Evolutionary conservation across 64 coral and sea anemone genomes (phyloP), one percentile per base, ranked within the genome.

Genomic region (Anthopleura sola): DNA sequence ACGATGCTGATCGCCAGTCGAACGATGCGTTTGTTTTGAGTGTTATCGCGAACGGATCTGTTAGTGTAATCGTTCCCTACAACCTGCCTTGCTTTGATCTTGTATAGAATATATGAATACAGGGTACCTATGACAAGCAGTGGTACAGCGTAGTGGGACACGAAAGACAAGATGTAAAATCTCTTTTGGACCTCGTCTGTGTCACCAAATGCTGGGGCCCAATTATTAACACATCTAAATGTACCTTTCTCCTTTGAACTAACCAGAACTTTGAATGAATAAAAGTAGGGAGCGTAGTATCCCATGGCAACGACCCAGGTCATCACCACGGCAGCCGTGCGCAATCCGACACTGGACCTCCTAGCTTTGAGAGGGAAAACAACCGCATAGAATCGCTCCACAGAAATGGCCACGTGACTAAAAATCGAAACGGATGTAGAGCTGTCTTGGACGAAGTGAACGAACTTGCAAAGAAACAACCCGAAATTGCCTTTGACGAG

Each of bases 371-470:
- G 75, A 16, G 93, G 93, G 53, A 84, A 94, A 68, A 87, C 89
- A n/a, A 94, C 93, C 2, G 88, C 93, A 24, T 86, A 91, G 39
- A 94, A 94, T 3, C 93, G 51, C 49, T 91, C 93, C 10, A 87
- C 68, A 19, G 93, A 71, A 28, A 94, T 94, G 28, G 90, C 86
- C 3, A 94, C 54, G 13, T 90, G 79, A 40, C 88, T 91, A 40
- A 87, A 84, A 37, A 91, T 68, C 9, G 93, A 94, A 33, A 94
- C 82, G 5, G 93, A 89, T 19, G 84, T 94, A 28, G 93, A 94
- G 39, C 85, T 46, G 55, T 94, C 93, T 46, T 77, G 85, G 16
- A 94, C 21, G 44, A 94, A 88, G 37, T 87, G 40, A 1, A 83
- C 80, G 11, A 91, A 21, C 49, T 91, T 78, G 39, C 88, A 94